These are phyloP conservation scores for Triplophysa yarkandensis DNA, from an alignment of 2,797 vertebrate species.

Conservation along the genomic window DNA sequence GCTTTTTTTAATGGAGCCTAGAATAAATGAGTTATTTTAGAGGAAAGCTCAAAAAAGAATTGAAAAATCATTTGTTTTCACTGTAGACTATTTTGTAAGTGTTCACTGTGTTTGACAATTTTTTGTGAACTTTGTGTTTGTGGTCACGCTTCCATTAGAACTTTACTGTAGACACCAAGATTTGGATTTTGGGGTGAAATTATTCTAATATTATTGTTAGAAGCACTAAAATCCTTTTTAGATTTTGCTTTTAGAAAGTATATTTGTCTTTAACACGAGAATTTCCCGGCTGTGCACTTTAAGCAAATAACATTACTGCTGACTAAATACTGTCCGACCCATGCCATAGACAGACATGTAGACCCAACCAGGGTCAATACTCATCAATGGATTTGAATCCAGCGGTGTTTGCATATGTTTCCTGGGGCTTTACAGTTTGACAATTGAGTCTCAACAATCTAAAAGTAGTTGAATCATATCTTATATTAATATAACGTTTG, in stretches of 20 bases:
- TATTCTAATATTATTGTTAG: neutral
- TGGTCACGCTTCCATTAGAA: no score
- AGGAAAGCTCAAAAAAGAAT: no score
- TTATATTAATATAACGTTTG: neutral
- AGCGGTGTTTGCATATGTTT: neutral
- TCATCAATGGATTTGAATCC: neutral
- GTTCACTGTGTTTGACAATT: no score
- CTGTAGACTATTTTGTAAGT: no score
- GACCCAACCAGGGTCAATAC: neutral
- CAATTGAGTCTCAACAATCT: neutral
- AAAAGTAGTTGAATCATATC: neutral
- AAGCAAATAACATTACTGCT: constrained; percentile 38
- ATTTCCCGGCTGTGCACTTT: constrained; percentile 36
- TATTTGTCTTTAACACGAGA: constrained; percentile 32
- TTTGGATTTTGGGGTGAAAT: no score
- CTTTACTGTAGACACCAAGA: no score
- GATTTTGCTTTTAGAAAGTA: neutral
- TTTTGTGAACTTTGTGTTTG: no score
- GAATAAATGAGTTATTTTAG: neutral
- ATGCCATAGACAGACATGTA: constrained; percentile 22
- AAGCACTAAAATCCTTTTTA: neutral
- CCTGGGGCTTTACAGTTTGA: neutral
- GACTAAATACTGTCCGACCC: constrained; percentile 12
- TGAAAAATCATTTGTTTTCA: no score
- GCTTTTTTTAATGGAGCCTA: neutral